phyloP scores from a whole-genome alignment of 2,113 vertebrate genomes.

The Psilopogon haemacephalus region DNA sequence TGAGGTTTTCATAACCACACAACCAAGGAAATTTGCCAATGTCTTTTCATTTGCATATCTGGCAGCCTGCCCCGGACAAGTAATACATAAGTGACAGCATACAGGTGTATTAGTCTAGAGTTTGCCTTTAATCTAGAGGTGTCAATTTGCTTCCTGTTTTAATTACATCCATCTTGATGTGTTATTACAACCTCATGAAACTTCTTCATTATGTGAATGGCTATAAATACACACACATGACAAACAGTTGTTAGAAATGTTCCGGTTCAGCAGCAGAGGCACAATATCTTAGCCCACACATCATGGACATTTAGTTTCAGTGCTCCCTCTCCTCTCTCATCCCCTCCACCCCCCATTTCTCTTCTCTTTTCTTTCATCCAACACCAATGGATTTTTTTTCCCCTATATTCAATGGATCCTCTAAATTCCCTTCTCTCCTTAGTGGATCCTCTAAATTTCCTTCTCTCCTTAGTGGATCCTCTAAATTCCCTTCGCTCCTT shows the following conservation, averaged over 20 bases:
- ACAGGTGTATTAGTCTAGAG: constrained; percentile 74
- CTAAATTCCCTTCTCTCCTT: not conserved
- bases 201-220: constrained; percentile 76
- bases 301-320: not conserved
- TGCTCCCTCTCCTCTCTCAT: not conserved
- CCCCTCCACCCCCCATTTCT: not conserved
- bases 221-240: constrained; percentile 74
- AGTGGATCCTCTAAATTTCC: not conserved
- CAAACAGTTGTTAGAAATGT: constrained; percentile 77
- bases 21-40: constrained; percentile 76
- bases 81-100: constrained; percentile 61
- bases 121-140: constrained; percentile 77
- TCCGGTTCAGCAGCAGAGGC: constrained; percentile 68
- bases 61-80: constrained; percentile 71
- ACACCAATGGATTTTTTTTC: not conserved
- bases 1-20: constrained; percentile 58
- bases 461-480: not conserved
- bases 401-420: not conserved
- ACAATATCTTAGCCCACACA: constrained; percentile 60
- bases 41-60: constrained; percentile 79
- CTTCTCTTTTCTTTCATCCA: not conserved
- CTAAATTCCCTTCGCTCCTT: too few species aligned
- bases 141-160: constrained; percentile 80
- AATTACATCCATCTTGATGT: constrained; percentile 79
- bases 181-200: constrained; percentile 77